These are phyloP conservation scores for Campylorhamphus procurvoides DNA, from an alignment of 2,113 vertebrate genomes.

Conservation along the genomic window DNA sequence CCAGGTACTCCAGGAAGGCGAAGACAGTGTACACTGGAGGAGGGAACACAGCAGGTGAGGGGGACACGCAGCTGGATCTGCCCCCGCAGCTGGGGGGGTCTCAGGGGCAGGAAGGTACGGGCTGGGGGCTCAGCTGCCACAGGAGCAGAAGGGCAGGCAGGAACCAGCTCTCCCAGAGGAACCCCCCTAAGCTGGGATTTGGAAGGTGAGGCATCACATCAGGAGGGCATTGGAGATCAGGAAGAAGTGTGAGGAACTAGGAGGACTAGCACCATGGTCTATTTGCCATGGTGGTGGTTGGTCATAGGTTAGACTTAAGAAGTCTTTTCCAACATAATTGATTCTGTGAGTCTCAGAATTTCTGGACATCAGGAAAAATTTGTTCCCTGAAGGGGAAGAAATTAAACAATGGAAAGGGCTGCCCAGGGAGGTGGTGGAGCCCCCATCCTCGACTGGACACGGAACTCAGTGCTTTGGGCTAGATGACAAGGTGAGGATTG, in stretches of 20 bases:
- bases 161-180: rapidly evolving
- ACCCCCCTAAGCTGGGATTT: not conserved
- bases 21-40: conserved; percentile 89
- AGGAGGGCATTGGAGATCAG: not conserved
- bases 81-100: rapidly evolving
- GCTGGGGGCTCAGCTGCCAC: rapidly evolving
- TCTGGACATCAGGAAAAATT: not conserved
- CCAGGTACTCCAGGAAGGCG: conserved; percentile 92
- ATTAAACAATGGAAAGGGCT: not conserved
- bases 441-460: rapidly evolving
- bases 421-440: not conserved
- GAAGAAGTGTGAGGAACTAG: not conserved
- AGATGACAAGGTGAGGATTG: rapidly evolving
- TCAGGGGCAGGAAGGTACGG: not conserved
- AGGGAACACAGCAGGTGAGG: not conserved
- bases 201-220: not conserved
- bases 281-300: not conserved
- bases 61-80: not conserved
- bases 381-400: not conserved
- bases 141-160: rapidly evolving
- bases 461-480: not conserved
- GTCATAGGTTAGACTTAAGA: not conserved
- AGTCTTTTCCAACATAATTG: not conserved
- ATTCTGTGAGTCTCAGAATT: not conserved
- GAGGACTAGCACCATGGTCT: not conserved